Evolutionary conservation across 2,797 vertebrate species (phyloP).

Genomic region (Brotula barbata): DNA sequence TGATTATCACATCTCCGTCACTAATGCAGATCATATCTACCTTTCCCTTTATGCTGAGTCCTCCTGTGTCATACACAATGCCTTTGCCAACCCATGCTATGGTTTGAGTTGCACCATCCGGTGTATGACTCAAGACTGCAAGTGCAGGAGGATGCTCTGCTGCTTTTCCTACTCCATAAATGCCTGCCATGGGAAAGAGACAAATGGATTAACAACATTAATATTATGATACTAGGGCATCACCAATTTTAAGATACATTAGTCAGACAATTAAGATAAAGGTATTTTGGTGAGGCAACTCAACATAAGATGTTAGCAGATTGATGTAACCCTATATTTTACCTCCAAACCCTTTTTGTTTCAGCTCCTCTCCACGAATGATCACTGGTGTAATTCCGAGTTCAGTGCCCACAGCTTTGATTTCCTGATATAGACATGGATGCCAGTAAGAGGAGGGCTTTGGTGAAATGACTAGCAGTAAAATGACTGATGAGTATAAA

Average conservation of each 20-base stretch:
- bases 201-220: neutral
- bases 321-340: slow-evolving; percentile 9
- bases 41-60: slow-evolving; percentile 99
- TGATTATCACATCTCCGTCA: neutral
- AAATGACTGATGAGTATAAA: neutral
- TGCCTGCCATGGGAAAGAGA: slow-evolving; percentile 74
- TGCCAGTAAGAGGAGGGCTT: neutral
- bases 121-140: slow-evolving; percentile 92
- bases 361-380: slow-evolving; percentile 92
- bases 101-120: slow-evolving; percentile 93
- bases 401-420: slow-evolving; percentile 88
- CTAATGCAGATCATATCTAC: too few relatives aligned
- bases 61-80: slow-evolving; percentile 97
- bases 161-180: slow-evolving; percentile 96
- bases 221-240: too few relatives aligned
- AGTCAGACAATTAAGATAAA: too few relatives aligned
- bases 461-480: neutral
- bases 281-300: too few relatives aligned
- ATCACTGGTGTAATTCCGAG: slow-evolving; percentile 90
- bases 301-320: too few relatives aligned
- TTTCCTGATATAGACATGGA: slow-evolving; percentile 83
- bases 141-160: slow-evolving; percentile 91
- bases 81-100: slow-evolving; percentile 99
- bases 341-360: slow-evolving; percentile 95
- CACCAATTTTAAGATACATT: too few relatives aligned